phyloP scores from a whole-genome alignment of 30 jellyfish, hydroid and myxozoan species.

The Nemopilema nomurai region DNA sequence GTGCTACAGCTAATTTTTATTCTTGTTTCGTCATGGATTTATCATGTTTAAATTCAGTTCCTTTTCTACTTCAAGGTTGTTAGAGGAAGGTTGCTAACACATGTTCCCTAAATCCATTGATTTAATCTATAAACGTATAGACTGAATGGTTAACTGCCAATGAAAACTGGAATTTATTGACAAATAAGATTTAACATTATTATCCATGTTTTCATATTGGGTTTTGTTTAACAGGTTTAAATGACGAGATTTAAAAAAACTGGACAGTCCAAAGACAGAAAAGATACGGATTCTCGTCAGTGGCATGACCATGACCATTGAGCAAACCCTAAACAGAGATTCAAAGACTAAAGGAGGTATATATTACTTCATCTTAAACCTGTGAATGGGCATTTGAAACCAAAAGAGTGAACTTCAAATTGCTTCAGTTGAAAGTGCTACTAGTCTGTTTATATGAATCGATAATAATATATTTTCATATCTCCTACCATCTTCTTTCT shows the following conservation, averaged over 20 bases:
- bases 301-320: slow-evolving; percentile 69
- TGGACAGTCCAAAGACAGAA: slow-evolving; percentile 65
- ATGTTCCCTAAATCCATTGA: not conserved
- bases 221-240: slow-evolving; percentile 25
- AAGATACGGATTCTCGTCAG: slow-evolving; percentile 52
- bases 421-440: not conserved
- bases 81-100: not conserved
- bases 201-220: not conserved
- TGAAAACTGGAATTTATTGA: not conserved
- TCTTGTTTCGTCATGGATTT: not conserved
- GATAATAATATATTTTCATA: not conserved
- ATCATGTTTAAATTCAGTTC: not conserved
- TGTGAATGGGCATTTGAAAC: not conserved
- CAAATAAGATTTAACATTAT: not conserved
- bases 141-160: not conserved
- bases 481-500: not conserved
- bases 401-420: not conserved
- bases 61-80: not conserved
- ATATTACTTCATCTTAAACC: not conserved
- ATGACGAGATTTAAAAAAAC: slow-evolving; percentile 17
- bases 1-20: not conserved
- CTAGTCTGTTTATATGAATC: not conserved
- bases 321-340: slow-evolving; percentile 68
- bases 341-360: slow-evolving; percentile 75
- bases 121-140: not conserved